Evolutionary conservation across 2,797 vertebrate species (phyloP).

Genomic region (Gymnoscopelus microlampas): DNA sequence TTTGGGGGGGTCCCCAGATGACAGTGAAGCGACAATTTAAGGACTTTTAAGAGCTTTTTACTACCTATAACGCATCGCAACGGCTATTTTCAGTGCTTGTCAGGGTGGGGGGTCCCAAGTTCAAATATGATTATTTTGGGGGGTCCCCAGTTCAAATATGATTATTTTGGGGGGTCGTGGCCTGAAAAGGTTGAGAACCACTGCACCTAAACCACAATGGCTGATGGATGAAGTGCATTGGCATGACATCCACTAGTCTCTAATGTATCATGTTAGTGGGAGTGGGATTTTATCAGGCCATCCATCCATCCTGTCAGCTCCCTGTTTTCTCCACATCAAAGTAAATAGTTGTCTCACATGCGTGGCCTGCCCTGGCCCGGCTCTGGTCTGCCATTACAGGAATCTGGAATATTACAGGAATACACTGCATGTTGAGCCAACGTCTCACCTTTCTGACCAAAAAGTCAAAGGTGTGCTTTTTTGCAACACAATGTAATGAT

Average conservation of each 20-base stretch:
- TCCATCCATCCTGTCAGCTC: conserved; percentile 22
- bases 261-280: conserved; percentile 2
- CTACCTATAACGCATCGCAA: too few species aligned
- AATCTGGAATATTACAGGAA: conserved; percentile 51
- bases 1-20: too few species aligned
- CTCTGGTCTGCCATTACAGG: conserved; percentile 24
- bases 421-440: conserved; percentile 8
- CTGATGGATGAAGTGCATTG: background rate
- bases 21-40: too few species aligned
- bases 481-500: background rate
- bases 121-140: too few species aligned
- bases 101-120: too few species aligned
- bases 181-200: too few species aligned
- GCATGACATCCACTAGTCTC: background rate
- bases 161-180: too few species aligned
- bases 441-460: conserved; percentile 9
- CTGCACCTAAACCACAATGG: background rate
- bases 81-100: too few species aligned
- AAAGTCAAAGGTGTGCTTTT: conserved; percentile 4
- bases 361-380: conserved; percentile 26
- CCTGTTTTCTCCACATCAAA: conserved; percentile 47
- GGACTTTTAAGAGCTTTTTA: too few species aligned
- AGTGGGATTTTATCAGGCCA: conserved; percentile 1
- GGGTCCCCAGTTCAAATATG: too few species aligned
- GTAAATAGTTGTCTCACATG: conserved; percentile 34